Base-by-base conservation (phyloP, 2,888 invertebrate genomes). In the Graphium colonna region DNA sequence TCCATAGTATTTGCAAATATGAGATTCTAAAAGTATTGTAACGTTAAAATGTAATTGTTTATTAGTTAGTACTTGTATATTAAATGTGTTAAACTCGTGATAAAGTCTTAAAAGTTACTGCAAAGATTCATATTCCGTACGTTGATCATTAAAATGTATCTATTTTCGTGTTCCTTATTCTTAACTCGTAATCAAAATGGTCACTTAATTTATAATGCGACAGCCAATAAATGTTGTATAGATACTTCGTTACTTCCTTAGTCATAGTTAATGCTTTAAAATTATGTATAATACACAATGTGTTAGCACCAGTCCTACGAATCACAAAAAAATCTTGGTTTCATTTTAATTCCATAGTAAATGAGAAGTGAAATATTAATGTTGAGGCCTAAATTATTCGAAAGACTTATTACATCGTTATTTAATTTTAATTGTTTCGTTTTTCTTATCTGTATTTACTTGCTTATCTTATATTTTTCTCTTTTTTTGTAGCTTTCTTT, bases 61-160 rank as follows among this genome's bases (percentile, higher is more conserved):
- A 76, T 64, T 79, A 79, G 74, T 77, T 65, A 65, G 79, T 80
- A 81, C 77, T 50, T 55, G 53, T 51, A 59, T 54, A 52, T 57
- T 44, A 57, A 49, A 77, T 70, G 73, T 81, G 80, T 82, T 82
- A 77, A 75, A 82, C 73, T 82, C 82, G 82, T 83, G 83, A 82
- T 84, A 83, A 77, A 75, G 64, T 72, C 71, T 66, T 64, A 67
- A 69, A 75, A 71, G 76, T 80, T 77, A 80, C 68, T 71, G 74
- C 72, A 69, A 75, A 66, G 66, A 71, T 74, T 74, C 75, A 69
- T 76, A 74, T 65, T 64, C 65, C 64, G 59, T 61, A 61, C 71
- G 71, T 67, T 75, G 63, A 64, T 72, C 66, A 65, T 65, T 72
- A 73, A 67, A 62, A 67, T 65, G 50, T 68, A 64, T 64, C 60